These are phyloP conservation scores for Lampris incognitus DNA, from an alignment of 2,113 vertebrate genomes.

Conservation along the genomic window DNA sequence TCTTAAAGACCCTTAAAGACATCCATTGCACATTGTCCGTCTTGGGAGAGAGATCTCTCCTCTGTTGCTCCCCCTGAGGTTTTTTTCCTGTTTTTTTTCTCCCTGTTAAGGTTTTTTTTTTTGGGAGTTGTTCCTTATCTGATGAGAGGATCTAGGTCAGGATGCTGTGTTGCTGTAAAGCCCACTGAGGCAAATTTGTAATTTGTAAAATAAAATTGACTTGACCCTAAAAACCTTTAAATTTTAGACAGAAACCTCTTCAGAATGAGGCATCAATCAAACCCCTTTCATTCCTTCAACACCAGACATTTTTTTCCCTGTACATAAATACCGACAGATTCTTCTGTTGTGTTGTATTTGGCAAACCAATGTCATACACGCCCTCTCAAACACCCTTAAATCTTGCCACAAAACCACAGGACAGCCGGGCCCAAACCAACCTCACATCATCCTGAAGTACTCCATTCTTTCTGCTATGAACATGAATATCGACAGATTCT, in stretches of 20 bases:
- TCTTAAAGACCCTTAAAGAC: too few species aligned
- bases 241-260: neutral
- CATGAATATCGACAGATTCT: slow-evolving; percentile 42
- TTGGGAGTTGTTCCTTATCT: too few species aligned
- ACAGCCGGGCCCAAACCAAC: slow-evolving; percentile 23
- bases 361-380: slow-evolving; percentile 6
- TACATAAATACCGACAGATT: slow-evolving; percentile 37
- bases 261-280: neutral
- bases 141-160: too few species aligned
- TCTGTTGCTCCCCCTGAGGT: too few species aligned
- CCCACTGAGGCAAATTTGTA: too few species aligned
- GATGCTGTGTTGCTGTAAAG: too few species aligned
- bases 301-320: neutral
- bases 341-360: slow-evolving; percentile 13
- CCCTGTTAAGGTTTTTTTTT: too few species aligned
- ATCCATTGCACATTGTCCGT: too few species aligned
- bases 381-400: slow-evolving; percentile 28
- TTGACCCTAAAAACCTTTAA: neutral
- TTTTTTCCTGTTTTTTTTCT: too few species aligned
- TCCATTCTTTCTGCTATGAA: slow-evolving; percentile 28
- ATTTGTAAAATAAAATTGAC: neutral
- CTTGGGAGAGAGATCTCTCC: too few species aligned
- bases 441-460: slow-evolving; percentile 10
- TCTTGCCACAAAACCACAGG: slow-evolving; percentile 33
- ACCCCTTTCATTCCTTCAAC: neutral